These are phyloP conservation scores for Cyrtodaria siliqua DNA, from an alignment of 2,888 invertebrate species.

Conservation along the genomic window DNA sequence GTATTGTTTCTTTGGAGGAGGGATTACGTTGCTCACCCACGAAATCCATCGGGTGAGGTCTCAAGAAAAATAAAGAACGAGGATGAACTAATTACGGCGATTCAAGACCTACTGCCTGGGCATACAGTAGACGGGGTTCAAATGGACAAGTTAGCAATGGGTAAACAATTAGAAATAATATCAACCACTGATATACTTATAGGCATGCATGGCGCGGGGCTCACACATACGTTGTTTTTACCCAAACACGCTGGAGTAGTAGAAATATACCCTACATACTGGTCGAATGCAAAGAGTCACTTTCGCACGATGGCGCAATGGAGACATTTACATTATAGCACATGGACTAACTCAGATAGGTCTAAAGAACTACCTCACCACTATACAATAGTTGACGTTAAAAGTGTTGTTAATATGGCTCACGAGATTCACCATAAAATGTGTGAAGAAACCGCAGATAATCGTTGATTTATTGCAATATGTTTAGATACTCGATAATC, in stretches of 20 bases:
- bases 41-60: constrained; percentile 81
- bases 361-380: no score
- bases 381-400: no score
- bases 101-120: constrained; percentile 64
- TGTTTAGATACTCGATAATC: no score
- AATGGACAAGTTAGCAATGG: constrained; percentile 78
- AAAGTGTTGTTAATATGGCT: no score
- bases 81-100: constrained; percentile 62
- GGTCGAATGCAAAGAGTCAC: constrained; percentile 69
- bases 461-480: no score
- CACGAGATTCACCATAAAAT: no score
- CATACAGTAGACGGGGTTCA: constrained; percentile 72
- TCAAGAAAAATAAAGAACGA: constrained; percentile 83
- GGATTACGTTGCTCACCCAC: constrained; percentile 84
- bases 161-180: constrained; percentile 77
- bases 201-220: constrained; percentile 85
- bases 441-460: no score
- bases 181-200: constrained; percentile 70
- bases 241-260: constrained; percentile 79
- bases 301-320: constrained; percentile 67
- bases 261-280: constrained; percentile 79
- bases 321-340: constrained; percentile 25
- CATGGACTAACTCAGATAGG: no score
- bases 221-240: constrained; percentile 83
- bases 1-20: constrained; percentile 82